Evolutionary conservation across 2,797 vertebrate genomes (phyloP).

Genomic region (Zalophus californianus): DNA sequence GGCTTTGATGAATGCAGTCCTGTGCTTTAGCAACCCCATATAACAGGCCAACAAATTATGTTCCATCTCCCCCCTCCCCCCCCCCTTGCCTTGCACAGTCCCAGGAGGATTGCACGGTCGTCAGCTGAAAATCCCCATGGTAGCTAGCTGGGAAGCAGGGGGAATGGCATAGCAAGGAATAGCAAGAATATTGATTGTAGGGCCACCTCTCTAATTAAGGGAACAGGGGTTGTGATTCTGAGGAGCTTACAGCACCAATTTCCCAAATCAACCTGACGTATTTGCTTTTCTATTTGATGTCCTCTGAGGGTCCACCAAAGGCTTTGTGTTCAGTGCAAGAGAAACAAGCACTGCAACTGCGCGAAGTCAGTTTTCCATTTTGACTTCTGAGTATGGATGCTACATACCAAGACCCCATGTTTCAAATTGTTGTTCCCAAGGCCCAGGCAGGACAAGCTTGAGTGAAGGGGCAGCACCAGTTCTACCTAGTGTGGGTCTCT

Average conservation of each 20-base stretch:
- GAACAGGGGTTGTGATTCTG: slow-evolving; percentile 68
- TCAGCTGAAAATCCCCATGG: slow-evolving; percentile 73
- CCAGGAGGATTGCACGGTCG: slow-evolving; percentile 45
- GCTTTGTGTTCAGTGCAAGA: slow-evolving; percentile 39
- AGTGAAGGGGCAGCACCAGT: not conserved
- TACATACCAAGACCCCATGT: not conserved
- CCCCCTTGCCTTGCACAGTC: slow-evolving; percentile 50
- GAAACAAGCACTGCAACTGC: slow-evolving; percentile 29
- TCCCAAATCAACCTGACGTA: slow-evolving; percentile 65
- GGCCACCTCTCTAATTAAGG: slow-evolving; percentile 80
- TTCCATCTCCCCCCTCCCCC: not conserved
- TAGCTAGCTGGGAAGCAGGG: slow-evolving; percentile 58
- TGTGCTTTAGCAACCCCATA: slow-evolving; percentile 53
- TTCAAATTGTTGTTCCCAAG: slow-evolving; percentile 35
- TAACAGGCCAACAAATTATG: slow-evolving; percentile 75
- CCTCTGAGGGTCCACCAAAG: slow-evolving; percentile 69
- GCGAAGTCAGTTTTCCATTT: slow-evolving; percentile 36
- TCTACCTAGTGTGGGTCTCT: not conserved
- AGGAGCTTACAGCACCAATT: slow-evolving; percentile 71
- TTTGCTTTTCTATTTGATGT: slow-evolving; percentile 69
- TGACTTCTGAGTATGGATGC: slow-evolving; percentile 46
- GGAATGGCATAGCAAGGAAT: slow-evolving; percentile 42
- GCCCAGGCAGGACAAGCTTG: not conserved
- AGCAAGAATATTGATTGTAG: slow-evolving; percentile 76
- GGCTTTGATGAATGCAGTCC: slow-evolving; percentile 72